These are phyloP conservation scores for Rallus crepitans DNA, from an alignment of 2,797 vertebrate species.

Conservation along the genomic window DNA sequence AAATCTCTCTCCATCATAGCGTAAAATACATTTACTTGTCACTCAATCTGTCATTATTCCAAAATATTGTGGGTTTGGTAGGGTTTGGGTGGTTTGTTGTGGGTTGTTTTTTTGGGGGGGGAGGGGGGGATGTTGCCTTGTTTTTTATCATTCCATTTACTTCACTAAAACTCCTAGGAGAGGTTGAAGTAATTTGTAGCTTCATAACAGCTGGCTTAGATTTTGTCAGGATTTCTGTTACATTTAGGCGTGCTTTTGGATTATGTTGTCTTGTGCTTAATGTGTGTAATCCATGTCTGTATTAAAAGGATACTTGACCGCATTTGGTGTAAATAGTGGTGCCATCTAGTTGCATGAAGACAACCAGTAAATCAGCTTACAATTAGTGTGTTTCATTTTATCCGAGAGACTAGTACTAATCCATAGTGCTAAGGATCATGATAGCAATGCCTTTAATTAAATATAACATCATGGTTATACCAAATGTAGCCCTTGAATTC, in stretches of 20 bases:
- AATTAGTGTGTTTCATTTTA: slow-evolving; percentile 51
- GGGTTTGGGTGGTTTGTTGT: too few species aligned
- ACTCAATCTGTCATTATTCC: background rate
- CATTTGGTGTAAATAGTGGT: slow-evolving; percentile 56
- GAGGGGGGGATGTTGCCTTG: background rate
- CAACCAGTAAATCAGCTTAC: slow-evolving; percentile 58
- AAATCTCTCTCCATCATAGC: background rate
- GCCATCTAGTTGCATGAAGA: slow-evolving; percentile 18
- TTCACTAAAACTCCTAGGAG: slow-evolving; percentile 14
- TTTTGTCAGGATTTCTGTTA: slow-evolving; percentile 52
- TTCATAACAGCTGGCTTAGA: slow-evolving; percentile 39
- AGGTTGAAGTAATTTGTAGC: slow-evolving; percentile 49
- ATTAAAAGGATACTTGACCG: slow-evolving; percentile 65
- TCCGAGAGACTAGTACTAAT: slow-evolving; percentile 16
- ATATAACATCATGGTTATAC: background rate
- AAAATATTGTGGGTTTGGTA: background rate
- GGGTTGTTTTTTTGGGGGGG: too few species aligned
- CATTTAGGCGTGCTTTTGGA: slow-evolving; percentile 45
- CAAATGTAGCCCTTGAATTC: slow-evolving; percentile 31
- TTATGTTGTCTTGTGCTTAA: slow-evolving; percentile 61
- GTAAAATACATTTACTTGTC: background rate
- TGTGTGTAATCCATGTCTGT: slow-evolving; percentile 43
- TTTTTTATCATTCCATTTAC: background rate
- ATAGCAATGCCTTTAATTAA: slow-evolving; percentile 60
- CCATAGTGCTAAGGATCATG: slow-evolving; percentile 7